Base-by-base conservation (phyloP, 1,140 invertebrate genomes). In the Paracyclopina nana region DNA sequence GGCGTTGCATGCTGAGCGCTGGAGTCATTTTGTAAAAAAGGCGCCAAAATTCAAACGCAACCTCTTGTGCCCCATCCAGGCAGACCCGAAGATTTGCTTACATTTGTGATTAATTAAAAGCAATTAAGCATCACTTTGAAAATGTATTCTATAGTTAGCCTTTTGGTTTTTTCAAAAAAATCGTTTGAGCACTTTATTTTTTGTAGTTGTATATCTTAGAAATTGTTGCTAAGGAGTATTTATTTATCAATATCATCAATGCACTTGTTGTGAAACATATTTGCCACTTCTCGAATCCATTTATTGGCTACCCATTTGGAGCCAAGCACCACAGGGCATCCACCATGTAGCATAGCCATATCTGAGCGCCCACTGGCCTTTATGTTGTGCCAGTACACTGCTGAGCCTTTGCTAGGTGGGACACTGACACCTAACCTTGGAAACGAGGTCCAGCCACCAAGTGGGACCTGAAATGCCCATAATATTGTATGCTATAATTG, bases 381-480 rank as follows among this genome's bases (percentile, higher is more conserved):
- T 18, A 61, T 29, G 41, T 62, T 62, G 25, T 59, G 56, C 61
- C 61, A 62, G 44, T 60, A 58, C 16, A 58, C 34, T 2, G 58
- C 61, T 1, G 60, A 59, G 3, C 60, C 60, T 55, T 60, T 53
- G 2, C 48, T 46, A 0, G 60, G 55, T 29, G 43, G 45, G 8
- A 58, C 46, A 0, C 54, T 44, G 1, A 61, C 38, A 8, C 59
- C 59, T 2, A 57, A 25, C 25, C 56, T 41, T 2, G 56, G 56
- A 29, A 57, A 57, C 4, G 53, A 55, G 11, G 56, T 57, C 1
- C 53, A 53, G 0, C 56, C 56, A n/a, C 56, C 56, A 6, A 34
- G 42, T 1, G 26, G 16, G 5, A 57, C 54, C 20, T 57, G 34
- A 2, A 38, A 38, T 16, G 9, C 5, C 4, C 14, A 9, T 16